Evolutionary conservation across 2,888 invertebrate genomes (phyloP), one percentile per base, ranked within the genome.

Genomic region (Cerceris ruficornis): DNA sequence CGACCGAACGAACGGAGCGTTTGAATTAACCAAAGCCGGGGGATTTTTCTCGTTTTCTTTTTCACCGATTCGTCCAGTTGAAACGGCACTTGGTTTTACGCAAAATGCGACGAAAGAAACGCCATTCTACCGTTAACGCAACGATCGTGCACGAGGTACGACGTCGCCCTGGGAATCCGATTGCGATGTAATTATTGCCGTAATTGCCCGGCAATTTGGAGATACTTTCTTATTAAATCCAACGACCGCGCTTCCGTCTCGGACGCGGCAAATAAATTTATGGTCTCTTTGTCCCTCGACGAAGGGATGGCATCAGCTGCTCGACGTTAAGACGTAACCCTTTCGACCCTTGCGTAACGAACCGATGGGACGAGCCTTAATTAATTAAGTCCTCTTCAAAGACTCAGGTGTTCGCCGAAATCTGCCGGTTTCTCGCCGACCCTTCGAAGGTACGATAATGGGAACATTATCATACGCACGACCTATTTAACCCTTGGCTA

Each of bases 401-500:
- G 91, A 89, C 92, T 91, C 92, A 92, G 92, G 92, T 92, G 92
- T 88, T 86, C 86, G 82, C 81, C 84, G 84, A 88, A 91, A 91
- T 91, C 90, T 90, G 88, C 86, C 87, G 87, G 86, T 84, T 87
- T 83, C 86, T 84, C 78, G 75, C 57, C 81, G 81, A 84, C 81
- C 82, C 81, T 71, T 66, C 84, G 81, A 84, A 75, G 86, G 84
- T 79, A 88, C 90, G 90, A 92, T 92, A 92, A 92, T 92, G 88
- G 88, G 78, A 71, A 82, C 89, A 91, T 92, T 92, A 92, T 92
- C 92, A 92, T 92, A 92, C 90, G 89, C 92, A 92, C 91, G 92
- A 92, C 90, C 92, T 91, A 91, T 89, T 92, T 92, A 90, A 84
- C 82, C 84, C 80, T 66, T 80, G 81, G 69, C 82, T 80, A 79